Conservation (phyloP, 64 coral and sea anemone species). For the Platygyra sinensis region DNA sequence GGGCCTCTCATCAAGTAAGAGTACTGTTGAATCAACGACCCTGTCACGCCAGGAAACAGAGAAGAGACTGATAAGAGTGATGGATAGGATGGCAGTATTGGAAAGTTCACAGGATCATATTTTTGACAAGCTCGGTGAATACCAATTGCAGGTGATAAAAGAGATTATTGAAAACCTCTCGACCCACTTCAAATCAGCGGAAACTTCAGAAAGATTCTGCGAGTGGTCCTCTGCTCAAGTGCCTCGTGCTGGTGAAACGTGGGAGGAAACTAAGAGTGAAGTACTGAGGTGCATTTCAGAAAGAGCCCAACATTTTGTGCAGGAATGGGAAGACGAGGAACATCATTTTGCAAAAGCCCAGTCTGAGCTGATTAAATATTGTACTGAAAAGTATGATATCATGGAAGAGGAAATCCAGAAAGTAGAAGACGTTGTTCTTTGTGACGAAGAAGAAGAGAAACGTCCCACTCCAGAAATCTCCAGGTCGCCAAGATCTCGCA, state of each 20-base stretch:
- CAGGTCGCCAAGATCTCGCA: too few relatives aligned
- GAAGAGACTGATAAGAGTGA: not conserved
- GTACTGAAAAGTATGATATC: not conserved
- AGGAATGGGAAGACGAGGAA: constrained; percentile 46
- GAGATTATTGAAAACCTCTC: not conserved
- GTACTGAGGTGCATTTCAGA: not conserved
- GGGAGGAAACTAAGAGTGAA: not conserved
- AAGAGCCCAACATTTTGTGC: not conserved
- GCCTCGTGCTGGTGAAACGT: not conserved
- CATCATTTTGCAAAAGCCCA: not conserved
- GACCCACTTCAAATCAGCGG: not conserved
- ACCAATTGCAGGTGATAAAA: not conserved
- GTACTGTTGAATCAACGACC: not conserved
- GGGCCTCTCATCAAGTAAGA: not conserved
- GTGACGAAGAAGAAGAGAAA: not conserved
- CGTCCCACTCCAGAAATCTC: not conserved
- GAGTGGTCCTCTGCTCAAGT: not conserved
- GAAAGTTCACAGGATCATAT: not conserved
- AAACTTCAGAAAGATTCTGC: not conserved
- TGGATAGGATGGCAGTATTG: not conserved
- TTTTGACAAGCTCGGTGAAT: constrained; percentile 8
- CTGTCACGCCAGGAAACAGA: not conserved
- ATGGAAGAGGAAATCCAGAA: constrained; percentile 9
- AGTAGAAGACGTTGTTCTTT: not conserved
- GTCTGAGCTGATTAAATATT: not conserved